Evolutionary conservation across 2,797 vertebrate genomes (phyloP).

Genomic region (Clarias platycephalus): DNA sequence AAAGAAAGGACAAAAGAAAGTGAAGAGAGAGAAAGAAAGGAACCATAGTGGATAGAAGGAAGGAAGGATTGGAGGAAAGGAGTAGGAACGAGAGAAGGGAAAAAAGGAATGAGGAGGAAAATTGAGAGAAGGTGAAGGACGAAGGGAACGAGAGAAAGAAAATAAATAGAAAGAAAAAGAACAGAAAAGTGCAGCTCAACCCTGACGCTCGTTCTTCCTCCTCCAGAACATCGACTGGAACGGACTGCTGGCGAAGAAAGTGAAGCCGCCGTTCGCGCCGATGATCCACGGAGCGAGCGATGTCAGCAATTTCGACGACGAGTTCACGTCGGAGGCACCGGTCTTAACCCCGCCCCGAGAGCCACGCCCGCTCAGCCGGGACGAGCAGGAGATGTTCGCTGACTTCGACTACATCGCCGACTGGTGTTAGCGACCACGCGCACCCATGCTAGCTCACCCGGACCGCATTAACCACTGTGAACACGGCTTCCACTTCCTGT

Average conservation of each 20-base stretch:
- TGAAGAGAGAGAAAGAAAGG: background rate
- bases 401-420: constrained; percentile 99
- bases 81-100: background rate
- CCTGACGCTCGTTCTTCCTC: background rate
- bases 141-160: background rate
- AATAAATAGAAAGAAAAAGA: background rate
- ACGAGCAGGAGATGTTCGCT: constrained; percentile 92
- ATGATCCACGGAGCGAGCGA: constrained; percentile 89
- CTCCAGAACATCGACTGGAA: constrained; percentile 90
- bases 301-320: constrained; percentile 98
- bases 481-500: constrained; percentile 12
- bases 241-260: constrained; percentile 90
- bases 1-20: background rate
- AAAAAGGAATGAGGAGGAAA: background rate
- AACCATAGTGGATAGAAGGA: background rate
- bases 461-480: constrained; percentile 19
- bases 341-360: constrained; percentile 95
- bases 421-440: constrained; percentile 87
- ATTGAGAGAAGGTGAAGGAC: no score
- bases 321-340: constrained; percentile 98
- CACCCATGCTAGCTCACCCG: background rate
- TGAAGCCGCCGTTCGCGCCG: constrained; percentile 93
- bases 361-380: constrained; percentile 84
- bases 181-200: background rate
- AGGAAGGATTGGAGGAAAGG: background rate